Percentiles rank a stretch among this genome's conserved stretches.
Conservation (phyloP, 1,140 invertebrate species). For the Stegodyphus mimosarum region DNA sequence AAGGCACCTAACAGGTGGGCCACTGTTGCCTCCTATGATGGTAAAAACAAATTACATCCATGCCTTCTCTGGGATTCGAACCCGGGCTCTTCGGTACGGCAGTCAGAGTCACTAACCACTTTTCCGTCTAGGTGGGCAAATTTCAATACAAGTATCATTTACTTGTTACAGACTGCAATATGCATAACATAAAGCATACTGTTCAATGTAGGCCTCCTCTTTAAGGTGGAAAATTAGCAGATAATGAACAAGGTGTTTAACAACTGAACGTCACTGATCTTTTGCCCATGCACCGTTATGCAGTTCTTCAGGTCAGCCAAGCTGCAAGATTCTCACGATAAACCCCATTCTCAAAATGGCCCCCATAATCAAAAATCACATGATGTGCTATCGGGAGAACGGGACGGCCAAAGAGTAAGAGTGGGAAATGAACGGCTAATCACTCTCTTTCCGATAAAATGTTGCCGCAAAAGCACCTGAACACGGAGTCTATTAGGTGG, state of each 20-base stretch:
- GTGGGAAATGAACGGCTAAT: neutral
- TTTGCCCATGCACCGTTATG: neutral
- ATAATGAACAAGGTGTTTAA: neutral
- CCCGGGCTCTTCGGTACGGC: too few species aligned
- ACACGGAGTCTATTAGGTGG: neutral
- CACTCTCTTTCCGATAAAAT: neutral
- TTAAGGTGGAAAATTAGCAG: neutral
- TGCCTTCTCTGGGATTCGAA: too few species aligned
- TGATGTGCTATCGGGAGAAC: neutral
- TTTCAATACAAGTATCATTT: neutral
- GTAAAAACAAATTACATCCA: too few species aligned
- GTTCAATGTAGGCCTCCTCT: neutral
- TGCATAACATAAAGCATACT: neutral
- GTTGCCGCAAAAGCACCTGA: neutral
- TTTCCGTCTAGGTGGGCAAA: neutral
- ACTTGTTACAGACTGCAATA: neutral
- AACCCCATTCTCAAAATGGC: neutral
- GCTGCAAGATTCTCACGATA: neutral
- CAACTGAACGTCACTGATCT: neutral
- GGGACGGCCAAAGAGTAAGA: too few species aligned
- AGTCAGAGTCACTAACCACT: too few species aligned
- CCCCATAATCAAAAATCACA: neutral
- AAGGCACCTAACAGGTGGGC: too few species aligned
- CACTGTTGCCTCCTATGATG: too few species aligned
- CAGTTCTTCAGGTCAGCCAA: neutral